Base-by-base conservation (phyloP, 2,888 invertebrate species). In the Microdon myrmicae region DNA sequence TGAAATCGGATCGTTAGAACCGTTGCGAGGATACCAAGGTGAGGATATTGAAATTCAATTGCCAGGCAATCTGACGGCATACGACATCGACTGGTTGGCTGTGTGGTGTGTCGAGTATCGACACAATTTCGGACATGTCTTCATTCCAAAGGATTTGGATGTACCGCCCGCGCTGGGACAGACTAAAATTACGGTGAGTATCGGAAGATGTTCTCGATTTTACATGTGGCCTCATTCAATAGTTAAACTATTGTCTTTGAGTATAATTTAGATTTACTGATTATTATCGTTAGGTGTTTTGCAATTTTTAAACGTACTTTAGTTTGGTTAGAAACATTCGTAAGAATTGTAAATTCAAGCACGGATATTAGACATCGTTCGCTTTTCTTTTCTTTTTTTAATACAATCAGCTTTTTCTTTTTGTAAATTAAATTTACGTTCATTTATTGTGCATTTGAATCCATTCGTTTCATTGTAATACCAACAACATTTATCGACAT, bases 31-130 rank as follows among this genome's bases (percentile, higher is more conserved):
- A 3, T 95, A 95, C 80, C 90, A 92, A 73, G 94, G 94, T 3
- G 92, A 94, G 76, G 94, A 94, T 78, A 92, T 95, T 58, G 94
- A 94, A 81, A 89, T 95, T 70, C 91, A 92, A 73, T 80, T 95
- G 44, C 94, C 94, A 0, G 90, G 89, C 35, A 86, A 87, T 71
- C 79, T 94, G 68, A 93, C 94, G 0, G 92, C 93, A 1, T 90
- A 93, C 80, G 93, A 94, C 78, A 90, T 95, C 70, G 92, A 94
- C 79, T 95, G 94, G 93, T 83, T 95, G 19, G 86, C 92, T 0
- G 89, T 95, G 0, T 95, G 93, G 92, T 94, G 94, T 74, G 91
- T 94, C n/a, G 87, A 89, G 73, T 92, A 90, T 79, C 81, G 88
- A 3, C 92, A 94, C 74, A 94, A 94, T 81, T 95, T 94, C 75